These are phyloP conservation scores for Perca fluviatilis DNA, from an alignment of 2,113 vertebrate genomes.

Conservation along the genomic window DNA sequence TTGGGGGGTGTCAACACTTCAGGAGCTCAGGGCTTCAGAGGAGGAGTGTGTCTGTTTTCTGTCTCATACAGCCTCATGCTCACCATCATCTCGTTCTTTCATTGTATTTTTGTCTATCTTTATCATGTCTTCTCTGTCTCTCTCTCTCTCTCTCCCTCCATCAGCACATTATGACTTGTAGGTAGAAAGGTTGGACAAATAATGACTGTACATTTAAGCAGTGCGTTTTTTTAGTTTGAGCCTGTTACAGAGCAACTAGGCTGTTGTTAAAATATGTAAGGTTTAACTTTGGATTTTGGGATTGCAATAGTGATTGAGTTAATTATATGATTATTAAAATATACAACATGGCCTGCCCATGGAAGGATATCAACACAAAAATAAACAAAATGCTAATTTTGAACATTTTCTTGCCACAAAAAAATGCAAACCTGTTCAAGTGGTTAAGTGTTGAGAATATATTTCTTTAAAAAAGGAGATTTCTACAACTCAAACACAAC, in stretches of 20 bases:
- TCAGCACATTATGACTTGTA: conserved; percentile 31
- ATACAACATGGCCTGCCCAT: not conserved
- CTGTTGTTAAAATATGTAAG: not conserved
- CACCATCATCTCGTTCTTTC: conserved; percentile 37
- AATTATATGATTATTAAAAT: not conserved
- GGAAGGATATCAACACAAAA: not conserved
- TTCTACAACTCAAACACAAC: too few species aligned
- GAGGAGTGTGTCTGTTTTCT: conserved; percentile 62
- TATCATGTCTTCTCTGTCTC: conserved; percentile 21
- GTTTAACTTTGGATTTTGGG: not conserved
- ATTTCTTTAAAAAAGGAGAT: not conserved
- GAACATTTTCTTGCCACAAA: not conserved
- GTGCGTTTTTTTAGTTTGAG: not conserved
- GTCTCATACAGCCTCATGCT: conserved; percentile 53
- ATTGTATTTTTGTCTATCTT: conserved; percentile 7
- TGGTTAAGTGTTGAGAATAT: not conserved
- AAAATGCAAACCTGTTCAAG: too few species aligned
- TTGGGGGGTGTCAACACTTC: conserved; percentile 37
- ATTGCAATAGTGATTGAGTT: not conserved
- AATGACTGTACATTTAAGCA: not conserved
- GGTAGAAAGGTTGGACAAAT: not conserved
- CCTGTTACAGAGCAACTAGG: not conserved
- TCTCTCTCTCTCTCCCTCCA: conserved; percentile 4
- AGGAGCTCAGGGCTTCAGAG: conserved; percentile 55
- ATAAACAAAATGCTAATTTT: not conserved